Evolutionary conservation across 2,113 vertebrate species (phyloP), one percentile per base, ranked within the genome.

Genomic region (Coracopsis vasa): DNA sequence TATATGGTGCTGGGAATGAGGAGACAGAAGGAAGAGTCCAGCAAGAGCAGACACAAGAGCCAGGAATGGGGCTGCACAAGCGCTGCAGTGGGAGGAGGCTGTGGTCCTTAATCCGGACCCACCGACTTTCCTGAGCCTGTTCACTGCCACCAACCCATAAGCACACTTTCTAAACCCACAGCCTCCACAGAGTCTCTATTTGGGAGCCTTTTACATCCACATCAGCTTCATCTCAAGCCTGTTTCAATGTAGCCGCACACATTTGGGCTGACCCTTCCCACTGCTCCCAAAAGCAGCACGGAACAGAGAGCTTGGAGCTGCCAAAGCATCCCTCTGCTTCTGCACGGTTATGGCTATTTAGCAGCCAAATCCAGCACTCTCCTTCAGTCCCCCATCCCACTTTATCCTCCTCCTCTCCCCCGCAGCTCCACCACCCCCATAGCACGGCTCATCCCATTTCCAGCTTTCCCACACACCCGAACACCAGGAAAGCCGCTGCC

Each of bases 211-310:
- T 42, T 20, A 44, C 21, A 71, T 16, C 28, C n/a, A 25, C 18
- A 10, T 12, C 51, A 86, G 35, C 48, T 81, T n/a, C 62, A 72
- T 75, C 37, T 37, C 54, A 41, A 82, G 7, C 48, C 37, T 41
- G 7, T 78, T 90, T 44, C 41, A n/a, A 16, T 6, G 8, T 11
- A 65, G 44, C 50, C 39, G 31, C 61, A 45, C 16, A 10, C 42
- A 67, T 56, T 28, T 2, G 11, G 78, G 64, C 35, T 16, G 61
- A 70, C 24, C 25, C 42, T 41, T 78, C 78, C 80, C 47, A 35
- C 27, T n/a, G 33, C 16, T 64, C 37, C 61, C 1, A 0, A 39
- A 75, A 88, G 45, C 25, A 5, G 28, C 39, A 16, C 0, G 1
- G 18, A 50, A 73, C 50, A 1, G 56, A 65, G 42, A 90, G 21